Conservation (phyloP, 2,113 vertebrate species). For the Dermatemys mawii region DNA sequence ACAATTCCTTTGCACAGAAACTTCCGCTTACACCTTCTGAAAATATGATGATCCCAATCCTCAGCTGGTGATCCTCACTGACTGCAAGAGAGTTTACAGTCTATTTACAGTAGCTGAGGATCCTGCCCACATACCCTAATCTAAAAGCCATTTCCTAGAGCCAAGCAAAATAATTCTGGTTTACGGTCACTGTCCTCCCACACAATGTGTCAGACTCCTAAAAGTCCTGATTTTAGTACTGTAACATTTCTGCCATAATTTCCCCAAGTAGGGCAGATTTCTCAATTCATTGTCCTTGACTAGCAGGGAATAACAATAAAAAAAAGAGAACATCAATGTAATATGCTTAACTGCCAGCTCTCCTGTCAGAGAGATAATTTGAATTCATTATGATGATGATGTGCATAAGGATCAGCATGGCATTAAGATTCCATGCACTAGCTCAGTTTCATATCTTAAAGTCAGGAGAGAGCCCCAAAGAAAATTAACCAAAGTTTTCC, state of each 20-base stretch:
- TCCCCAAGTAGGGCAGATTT: not conserved
- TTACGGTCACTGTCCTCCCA: not conserved
- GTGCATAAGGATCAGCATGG: not conserved
- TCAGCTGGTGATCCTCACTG: not conserved
- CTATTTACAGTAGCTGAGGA: not conserved
- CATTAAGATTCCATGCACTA: not conserved
- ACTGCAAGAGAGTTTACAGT: not conserved
- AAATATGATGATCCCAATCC: not conserved
- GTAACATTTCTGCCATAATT: not conserved
- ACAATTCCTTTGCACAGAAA: not conserved
- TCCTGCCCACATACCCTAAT: not conserved
- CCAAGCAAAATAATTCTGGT: slow-evolving; percentile 2
- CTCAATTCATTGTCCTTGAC: not conserved
- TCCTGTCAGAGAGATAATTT: not conserved
- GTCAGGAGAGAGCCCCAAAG: not conserved
- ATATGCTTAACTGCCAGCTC: not conserved
- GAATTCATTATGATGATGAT: not conserved
- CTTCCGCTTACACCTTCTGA: not conserved
- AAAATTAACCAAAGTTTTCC: not conserved
- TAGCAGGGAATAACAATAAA: not conserved
- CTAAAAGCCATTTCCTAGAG: not conserved
- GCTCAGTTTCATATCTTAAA: not conserved
- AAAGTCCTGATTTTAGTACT: not conserved
- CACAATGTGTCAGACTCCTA: not conserved
- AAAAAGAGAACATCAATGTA: not conserved